Evolutionary conservation across 37 sponge, comb jelly and placozoan species (phyloP).

Genomic region (Eunapius fragilis): DNA sequence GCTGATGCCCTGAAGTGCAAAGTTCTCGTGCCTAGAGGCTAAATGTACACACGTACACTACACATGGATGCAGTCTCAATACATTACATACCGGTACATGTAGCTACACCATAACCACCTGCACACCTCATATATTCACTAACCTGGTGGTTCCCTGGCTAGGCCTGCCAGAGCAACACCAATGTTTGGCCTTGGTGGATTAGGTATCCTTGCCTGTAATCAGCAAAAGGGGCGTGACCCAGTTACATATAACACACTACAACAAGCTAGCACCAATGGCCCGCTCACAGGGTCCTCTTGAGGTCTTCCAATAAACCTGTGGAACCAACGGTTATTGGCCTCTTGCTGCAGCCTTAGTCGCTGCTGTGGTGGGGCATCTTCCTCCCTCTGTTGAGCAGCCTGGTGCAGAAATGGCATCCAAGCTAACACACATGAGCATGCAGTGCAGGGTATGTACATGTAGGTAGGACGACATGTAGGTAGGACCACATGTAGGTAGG

Average conservation of each 20-base stretch:
- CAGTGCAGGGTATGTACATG: too few relatives aligned
- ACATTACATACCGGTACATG: constrained; percentile 4
- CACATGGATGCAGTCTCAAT: not conserved
- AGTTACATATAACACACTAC: not conserved
- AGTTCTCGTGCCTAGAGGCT: too few relatives aligned
- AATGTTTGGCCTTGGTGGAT: constrained; percentile 56
- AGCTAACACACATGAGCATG: too few relatives aligned
- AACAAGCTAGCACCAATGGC: not conserved
- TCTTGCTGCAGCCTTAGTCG: not conserved
- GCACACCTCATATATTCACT: not conserved
- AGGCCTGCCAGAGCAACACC: constrained; percentile 76
- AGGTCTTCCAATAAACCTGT: constrained; percentile 35
- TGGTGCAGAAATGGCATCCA: not conserved
- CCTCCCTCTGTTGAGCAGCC: not conserved
- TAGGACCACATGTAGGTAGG: too few relatives aligned
- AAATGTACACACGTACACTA: not conserved
- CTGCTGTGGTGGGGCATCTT: not conserved
- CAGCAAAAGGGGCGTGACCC: not conserved
- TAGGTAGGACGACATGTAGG: too few relatives aligned
- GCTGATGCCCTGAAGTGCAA: too few relatives aligned
- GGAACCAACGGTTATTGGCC: constrained; percentile 23
- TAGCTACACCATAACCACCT: not conserved
- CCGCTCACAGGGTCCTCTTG: constrained; percentile 42
- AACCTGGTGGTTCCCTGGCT: constrained; percentile 71
- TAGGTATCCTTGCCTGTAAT: constrained; percentile 5